A percentile compares a stretch with the other conserved stretches of the same genome.
These are phyloP conservation scores for Lasioglossum oenotherae DNA, from an alignment of 2,888 invertebrate species.

Conservation along the genomic window DNA sequence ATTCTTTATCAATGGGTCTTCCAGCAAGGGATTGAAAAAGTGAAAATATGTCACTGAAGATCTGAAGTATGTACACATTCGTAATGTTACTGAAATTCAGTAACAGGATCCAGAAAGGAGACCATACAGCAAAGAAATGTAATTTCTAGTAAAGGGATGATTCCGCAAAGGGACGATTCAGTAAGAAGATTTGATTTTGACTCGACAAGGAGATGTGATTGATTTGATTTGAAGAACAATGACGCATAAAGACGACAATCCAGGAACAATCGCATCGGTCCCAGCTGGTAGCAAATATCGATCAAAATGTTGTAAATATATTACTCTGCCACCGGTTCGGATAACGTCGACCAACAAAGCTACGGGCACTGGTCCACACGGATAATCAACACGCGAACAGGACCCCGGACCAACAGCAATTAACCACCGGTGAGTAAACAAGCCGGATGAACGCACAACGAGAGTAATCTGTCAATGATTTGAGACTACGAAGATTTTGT, in stretches of 20 bases:
- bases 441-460: slow-evolving; percentile 13
- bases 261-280: background rate
- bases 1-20: background rate
- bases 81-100: too few species aligned
- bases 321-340: slow-evolving; percentile 9
- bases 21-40: background rate
- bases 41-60: background rate
- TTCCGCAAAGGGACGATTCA: too few species aligned
- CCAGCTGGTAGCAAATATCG: slow-evolving; percentile 6
- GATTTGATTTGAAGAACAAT: background rate
- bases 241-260: background rate
- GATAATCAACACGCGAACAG: slow-evolving; percentile 35
- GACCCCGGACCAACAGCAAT: slow-evolving; percentile 3
- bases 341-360: slow-evolving; percentile 42
- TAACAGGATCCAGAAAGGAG: too few species aligned
- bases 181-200: background rate
- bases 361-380: slow-evolving; percentile 9
- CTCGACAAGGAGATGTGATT: background rate
- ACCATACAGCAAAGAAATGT: too few species aligned
- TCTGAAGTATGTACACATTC: too few species aligned
- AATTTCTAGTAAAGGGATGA: too few species aligned
- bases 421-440: slow-evolving; percentile 46
- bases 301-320: slow-evolving; percentile 9
- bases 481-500: background rate
- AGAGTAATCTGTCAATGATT: slow-evolving; percentile 43